Percentiles rank a stretch among this genome's conserved stretches.
These are phyloP conservation scores for Syngnathus rostellatus DNA, from an alignment of 2,797 vertebrate species.

Conservation along the genomic window DNA sequence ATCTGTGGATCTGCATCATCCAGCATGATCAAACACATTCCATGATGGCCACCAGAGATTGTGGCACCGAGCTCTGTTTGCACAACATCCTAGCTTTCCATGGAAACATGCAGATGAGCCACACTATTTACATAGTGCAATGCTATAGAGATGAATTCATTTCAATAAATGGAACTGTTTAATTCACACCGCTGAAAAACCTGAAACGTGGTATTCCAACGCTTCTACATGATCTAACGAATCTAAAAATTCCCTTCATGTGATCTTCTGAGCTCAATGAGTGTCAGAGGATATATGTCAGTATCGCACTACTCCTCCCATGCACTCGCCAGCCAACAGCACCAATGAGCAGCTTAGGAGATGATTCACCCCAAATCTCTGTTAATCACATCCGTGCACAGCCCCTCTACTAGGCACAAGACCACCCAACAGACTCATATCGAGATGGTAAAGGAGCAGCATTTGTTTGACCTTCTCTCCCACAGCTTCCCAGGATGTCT, in stretches of 20 bases:
- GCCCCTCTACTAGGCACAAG: conserved; percentile 26
- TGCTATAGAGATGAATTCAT: conserved; percentile 38
- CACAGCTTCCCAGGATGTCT: conserved; percentile 23
- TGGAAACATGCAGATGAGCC: conserved; percentile 46
- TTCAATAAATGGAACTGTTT: conserved; percentile 35
- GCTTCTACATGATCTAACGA: conserved; percentile 40
- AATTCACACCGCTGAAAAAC: conserved; percentile 29
- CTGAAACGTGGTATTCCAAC: conserved; percentile 55
- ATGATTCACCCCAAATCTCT: conserved; percentile 86
- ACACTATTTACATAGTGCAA: conserved; percentile 52
- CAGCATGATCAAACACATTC: conserved; percentile 47
- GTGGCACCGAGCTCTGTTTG: conserved; percentile 43
- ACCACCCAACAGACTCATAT: conserved; percentile 27
- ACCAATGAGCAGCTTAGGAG: conserved; percentile 76
- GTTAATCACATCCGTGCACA: conserved; percentile 75
- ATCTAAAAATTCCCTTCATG: background rate
- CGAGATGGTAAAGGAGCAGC: conserved; percentile 25
- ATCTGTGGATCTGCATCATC: conserved; percentile 41
- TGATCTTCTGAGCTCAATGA: background rate
- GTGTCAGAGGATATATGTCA: background rate
- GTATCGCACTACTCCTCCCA: background rate
- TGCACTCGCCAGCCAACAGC: conserved; percentile 34
- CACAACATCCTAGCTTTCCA: conserved; percentile 32
- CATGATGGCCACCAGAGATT: conserved; percentile 38
- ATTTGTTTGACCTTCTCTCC: conserved; percentile 18